These are phyloP conservation scores for Silurus glanis DNA, from an alignment of 2,113 vertebrate genomes.

Conservation along the genomic window DNA sequence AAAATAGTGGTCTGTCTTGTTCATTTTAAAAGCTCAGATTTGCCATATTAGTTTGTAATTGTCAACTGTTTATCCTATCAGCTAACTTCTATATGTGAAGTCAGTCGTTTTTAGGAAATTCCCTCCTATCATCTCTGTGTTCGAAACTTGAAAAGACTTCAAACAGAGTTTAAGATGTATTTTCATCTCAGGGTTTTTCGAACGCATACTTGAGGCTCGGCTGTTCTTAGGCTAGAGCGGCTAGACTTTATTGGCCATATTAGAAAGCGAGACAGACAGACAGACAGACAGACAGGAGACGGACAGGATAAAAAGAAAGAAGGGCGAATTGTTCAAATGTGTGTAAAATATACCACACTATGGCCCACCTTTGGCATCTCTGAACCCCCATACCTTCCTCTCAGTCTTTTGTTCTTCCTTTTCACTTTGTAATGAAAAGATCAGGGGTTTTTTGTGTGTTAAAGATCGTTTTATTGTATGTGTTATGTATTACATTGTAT, in stretches of 20 bases:
- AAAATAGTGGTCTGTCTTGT: background rate
- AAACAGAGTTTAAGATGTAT: conserved; percentile 37
- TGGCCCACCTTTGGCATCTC: conserved; percentile 27
- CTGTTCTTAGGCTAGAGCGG: conserved; percentile 16
- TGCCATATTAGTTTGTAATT: background rate
- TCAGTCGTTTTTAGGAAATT: conserved; percentile 22
- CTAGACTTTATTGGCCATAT: conserved; percentile 29
- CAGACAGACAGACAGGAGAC: background rate
- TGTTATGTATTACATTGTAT: background rate
- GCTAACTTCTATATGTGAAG: background rate
- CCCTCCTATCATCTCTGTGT: conserved; percentile 34
- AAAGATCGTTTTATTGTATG: conserved; percentile 11
- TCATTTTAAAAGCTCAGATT: background rate
- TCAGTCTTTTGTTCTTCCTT: background rate
- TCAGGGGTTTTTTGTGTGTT: too few species aligned
- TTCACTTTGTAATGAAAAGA: conserved; percentile 16
- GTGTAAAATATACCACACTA: conserved; percentile 26
- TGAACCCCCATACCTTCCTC: background rate
- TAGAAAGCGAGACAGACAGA: conserved; percentile 22
- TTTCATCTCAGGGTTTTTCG: conserved; percentile 13
- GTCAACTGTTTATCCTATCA: background rate
- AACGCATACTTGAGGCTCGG: conserved; percentile 39
- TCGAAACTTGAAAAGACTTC: conserved; percentile 28
- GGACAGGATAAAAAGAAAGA: background rate
- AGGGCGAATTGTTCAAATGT: conserved; percentile 25